These are phyloP conservation scores for Nothoprocta perdicaria DNA, from an alignment of 2,113 vertebrate species.

Conservation along the genomic window DNA sequence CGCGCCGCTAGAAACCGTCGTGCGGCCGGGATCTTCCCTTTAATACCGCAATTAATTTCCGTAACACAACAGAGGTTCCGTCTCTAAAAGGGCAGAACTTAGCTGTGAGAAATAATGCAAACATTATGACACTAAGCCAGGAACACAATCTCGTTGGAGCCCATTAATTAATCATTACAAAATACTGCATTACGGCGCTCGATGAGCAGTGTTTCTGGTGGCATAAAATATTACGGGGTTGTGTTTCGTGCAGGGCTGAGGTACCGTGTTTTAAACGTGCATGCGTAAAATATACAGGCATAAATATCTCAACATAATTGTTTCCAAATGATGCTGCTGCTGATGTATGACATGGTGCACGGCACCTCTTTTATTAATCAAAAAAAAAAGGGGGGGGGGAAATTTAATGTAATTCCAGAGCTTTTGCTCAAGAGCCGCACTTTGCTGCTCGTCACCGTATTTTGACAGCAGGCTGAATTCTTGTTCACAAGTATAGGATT, in stretches of 20 bases:
- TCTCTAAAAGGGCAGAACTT: neutral
- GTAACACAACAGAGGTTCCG: neutral
- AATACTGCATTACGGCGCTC: constrained; percentile 43
- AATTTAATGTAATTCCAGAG: constrained; percentile 63
- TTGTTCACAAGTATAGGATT: constrained; percentile 85
- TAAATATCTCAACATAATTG: constrained; percentile 44
- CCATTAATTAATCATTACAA: constrained; percentile 70
- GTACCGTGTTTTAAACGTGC: constrained; percentile 26
- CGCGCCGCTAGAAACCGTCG: neutral
- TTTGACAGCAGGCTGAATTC: constrained; percentile 85
- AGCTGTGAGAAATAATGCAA: constrained; percentile 61
- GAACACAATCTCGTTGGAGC: constrained; percentile 57
- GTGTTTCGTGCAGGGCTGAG: neutral
- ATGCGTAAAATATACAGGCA: constrained; percentile 18
- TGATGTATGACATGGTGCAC: constrained; percentile 3
- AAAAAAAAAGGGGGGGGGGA: constrained; percentile 9
- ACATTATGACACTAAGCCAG: constrained; percentile 54
- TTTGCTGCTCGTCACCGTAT: constrained; percentile 80
- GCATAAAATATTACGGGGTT: constrained; percentile 56
- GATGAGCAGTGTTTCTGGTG: constrained; percentile 46
- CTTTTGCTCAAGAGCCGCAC: constrained; percentile 76
- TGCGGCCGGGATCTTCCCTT: neutral
- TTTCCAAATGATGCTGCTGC: constrained; percentile 40
- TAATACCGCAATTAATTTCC: neutral
- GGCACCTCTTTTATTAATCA: constrained; percentile 56